These are phyloP conservation scores for Tachystola acroxantha DNA, from an alignment of 2,888 invertebrate species.

Conservation along the genomic window DNA sequence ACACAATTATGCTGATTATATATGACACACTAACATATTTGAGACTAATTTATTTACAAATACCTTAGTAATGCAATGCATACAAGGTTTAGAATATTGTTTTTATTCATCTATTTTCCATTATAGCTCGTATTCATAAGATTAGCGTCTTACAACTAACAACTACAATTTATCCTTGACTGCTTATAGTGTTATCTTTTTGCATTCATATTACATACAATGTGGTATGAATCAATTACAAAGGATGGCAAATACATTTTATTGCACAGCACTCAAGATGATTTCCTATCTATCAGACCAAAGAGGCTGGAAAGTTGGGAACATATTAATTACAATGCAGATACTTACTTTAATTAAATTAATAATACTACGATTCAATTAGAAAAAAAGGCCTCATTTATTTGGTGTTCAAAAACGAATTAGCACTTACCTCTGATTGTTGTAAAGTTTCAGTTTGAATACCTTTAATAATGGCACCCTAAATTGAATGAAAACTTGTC, in stretches of 20 bases:
- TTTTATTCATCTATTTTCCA: conserved; percentile 28
- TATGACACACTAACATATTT: neutral
- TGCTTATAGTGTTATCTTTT: conserved; percentile 16
- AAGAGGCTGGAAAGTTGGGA: neutral
- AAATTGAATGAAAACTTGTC: too few relatives aligned
- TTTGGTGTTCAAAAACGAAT: conserved; percentile 40
- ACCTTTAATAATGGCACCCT: neutral
- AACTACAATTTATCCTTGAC: conserved; percentile 19
- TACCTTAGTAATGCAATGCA: conserved; percentile 13
- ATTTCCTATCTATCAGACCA: conserved; percentile 9
- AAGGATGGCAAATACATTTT: too few relatives aligned
- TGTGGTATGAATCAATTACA: neutral
- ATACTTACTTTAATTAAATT: neutral
- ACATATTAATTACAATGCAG: neutral
- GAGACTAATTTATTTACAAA: conserved; percentile 2
- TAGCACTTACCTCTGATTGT: conserved; percentile 19
- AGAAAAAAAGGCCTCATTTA: conserved; percentile 60
- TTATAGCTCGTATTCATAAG: conserved; percentile 75
- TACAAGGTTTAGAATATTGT: conserved; percentile 21
- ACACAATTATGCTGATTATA: too few relatives aligned
- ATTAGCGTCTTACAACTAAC: conserved; percentile 56
- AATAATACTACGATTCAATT: conserved; percentile 18
- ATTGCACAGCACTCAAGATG: neutral
- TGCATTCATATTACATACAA: neutral
- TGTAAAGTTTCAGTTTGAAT: neutral